phyloP scores from a whole-genome alignment of 2,113 vertebrate genomes.

The Pholis gunnellus region DNA sequence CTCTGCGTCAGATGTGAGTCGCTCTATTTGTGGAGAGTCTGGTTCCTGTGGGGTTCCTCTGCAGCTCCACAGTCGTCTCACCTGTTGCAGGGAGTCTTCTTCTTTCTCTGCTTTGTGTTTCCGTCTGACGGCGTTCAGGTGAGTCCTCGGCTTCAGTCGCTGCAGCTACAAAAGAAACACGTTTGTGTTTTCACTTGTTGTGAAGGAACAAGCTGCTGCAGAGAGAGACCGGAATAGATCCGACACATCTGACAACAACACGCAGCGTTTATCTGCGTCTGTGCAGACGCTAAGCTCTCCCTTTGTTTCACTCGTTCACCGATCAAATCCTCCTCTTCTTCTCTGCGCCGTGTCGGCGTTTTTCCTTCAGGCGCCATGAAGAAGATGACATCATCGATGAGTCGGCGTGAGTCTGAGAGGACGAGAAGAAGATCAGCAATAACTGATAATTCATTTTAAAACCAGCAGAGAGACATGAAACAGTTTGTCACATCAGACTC shows the following conservation, averaged over 20 bases:
- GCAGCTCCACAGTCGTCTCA: background rate
- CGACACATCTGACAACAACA: slow-evolving; percentile 9
- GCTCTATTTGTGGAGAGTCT: background rate
- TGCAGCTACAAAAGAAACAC: slow-evolving; percentile 6
- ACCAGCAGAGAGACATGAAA: too few species aligned
- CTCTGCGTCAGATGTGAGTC: too few species aligned
- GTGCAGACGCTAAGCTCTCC: slow-evolving; percentile 3
- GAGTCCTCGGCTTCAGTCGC: background rate
- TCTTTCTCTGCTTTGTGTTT: background rate
- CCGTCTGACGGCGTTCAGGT: slow-evolving; percentile 3
- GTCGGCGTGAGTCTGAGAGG: background rate
- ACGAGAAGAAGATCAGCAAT: background rate
- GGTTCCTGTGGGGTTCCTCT: background rate
- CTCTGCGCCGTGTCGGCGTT: background rate
- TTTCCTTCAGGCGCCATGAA: background rate
- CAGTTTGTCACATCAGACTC: too few species aligned
- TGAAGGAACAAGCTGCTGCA: slow-evolving; percentile 1
- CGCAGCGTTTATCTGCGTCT: slow-evolving; percentile 8
- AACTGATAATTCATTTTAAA: too few species aligned
- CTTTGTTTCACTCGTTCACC: background rate
- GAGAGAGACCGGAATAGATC: background rate
- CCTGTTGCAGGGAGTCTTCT: background rate
- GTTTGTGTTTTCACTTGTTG: background rate
- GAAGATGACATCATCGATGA: background rate
- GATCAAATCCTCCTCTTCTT: background rate